Base-by-base conservation (phyloP, 2,888 invertebrate genomes). In the Platynereis dumerilii region DNA sequence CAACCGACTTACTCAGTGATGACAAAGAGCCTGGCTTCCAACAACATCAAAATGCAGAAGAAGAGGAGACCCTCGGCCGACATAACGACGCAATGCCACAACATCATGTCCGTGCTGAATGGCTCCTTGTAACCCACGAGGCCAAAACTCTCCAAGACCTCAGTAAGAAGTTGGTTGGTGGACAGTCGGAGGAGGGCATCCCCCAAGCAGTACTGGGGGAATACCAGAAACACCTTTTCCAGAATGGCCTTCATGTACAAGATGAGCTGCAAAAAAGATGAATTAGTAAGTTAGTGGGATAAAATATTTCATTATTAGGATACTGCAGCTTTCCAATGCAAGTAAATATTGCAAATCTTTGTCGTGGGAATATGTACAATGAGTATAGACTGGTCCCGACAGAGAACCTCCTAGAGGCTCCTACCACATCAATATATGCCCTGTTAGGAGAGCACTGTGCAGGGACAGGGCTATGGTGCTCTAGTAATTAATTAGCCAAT, bases 171-270 rank as follows among this genome's bases (percentile, higher is more conserved):
- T 60, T 84, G 81, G 71, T 84, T 85, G 57, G 75, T 72, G 15
- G 78, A 78, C 34, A 85, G 64, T 48, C 81, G 76, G 15, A 84
- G 73, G 17, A 85, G 70, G 3, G 84, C 85, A 28, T 76, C 76
- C 10, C 80, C 78, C 17, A 85, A 70, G 58, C 78, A 75, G 74
- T 77, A 85, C 65, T 83, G 83, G 5, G 85, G 85, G 70, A 80
- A 79, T 2, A 79, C 71, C 54, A 84, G 74, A 70, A 83, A 82
- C 34, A 26, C 42, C 2, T 53, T 54, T 24, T 53, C 39, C 24
- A 61, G 55, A 22, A 61, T 54, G 10, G 20, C 29, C 20, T 52
- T 3, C 1, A 42, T 52, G 20, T 22, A 22, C n/a, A 61, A 20
- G 24, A 61, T 61, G 22, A 52, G 53, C 61, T 61, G 42, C n/a